Evolutionary conservation across 92 coral and sea anemone species (phyloP), one percentile per base, ranked within the genome.

Genomic region (Actinostola sp.): DNA sequence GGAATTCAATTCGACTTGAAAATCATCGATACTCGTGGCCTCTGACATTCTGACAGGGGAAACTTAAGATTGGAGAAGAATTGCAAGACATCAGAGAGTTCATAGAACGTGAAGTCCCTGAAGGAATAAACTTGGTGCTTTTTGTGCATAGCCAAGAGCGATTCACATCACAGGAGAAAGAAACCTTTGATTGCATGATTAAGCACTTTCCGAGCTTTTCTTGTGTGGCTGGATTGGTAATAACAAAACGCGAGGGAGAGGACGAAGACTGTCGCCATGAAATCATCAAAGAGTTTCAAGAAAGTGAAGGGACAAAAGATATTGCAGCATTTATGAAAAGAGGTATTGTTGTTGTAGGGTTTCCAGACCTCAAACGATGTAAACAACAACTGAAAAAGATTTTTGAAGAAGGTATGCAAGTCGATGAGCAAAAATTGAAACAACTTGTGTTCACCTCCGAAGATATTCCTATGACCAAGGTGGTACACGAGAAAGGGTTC

Each of bases 61-160:
- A 32, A n/a, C n/a, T 3, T 3, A 32, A 1, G 1, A 60, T 14
- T 8, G 27, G 0, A 0, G 24, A 33, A 2, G 3, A 19, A 1
- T 13, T 60, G 44, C 15, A 33, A 17, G 28, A 60, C 10, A 60
- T 34, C 10, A 60, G n/a, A 34, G 3, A 15, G 1, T 60, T 29
- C 45, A 29, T 60, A 12, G 23, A 32, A 34, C 10, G 32, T 1
- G 32, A 29, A 5, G 29, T 26, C 7, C 63, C 75, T 0, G 75
- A 69, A 33, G 75, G 75, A 1, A 28, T 69, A 0, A 69, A 51
- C 49, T 51, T 69, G 62, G 63, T 69, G 27, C 45, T 69, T 42
- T 69, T 69, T 25, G 36, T 60, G 13, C 16, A 29, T 0, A 32
- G 45, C 15, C 29, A 33, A 15, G 45, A 25, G 7, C 44, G 44